A percentile compares a stretch with the other conserved stretches of the same genome.
Evolutionary conservation across 1,140 invertebrate species (phyloP).

Genomic region (Sipha flava): DNA sequence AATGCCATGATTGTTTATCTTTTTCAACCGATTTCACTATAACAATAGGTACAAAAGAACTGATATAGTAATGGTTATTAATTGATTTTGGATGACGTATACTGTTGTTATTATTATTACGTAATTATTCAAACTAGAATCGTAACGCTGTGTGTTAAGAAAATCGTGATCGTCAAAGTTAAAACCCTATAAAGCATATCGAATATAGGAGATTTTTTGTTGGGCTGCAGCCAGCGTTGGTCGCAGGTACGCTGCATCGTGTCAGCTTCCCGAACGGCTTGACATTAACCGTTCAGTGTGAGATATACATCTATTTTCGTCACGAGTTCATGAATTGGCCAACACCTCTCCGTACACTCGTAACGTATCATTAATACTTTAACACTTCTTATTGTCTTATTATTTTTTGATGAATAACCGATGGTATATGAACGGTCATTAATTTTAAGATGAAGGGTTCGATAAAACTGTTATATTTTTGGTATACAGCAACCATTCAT

Average conservation of each 20-base stretch:
- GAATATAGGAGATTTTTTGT: not conserved
- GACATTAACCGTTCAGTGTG: constrained; percentile 12
- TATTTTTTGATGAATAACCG: not conserved
- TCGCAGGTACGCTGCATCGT: not conserved
- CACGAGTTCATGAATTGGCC: constrained; percentile 1
- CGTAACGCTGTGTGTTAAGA: no score
- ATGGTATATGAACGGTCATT: not conserved
- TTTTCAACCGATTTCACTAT: no score
- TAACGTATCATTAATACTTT: not conserved
- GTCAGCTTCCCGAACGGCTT: not conserved
- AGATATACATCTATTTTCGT: constrained; percentile 14
- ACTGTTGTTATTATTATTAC: no score
- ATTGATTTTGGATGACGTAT: no score
- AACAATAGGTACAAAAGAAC: no score
- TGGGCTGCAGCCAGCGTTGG: not conserved
- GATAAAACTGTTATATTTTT: not conserved
- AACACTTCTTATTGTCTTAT: not conserved
- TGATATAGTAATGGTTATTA: no score
- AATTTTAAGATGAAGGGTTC: not conserved
- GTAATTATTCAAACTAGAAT: no score
- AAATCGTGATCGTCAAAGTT: no score
- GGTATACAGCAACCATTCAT: not conserved
- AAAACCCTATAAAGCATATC: not conserved
- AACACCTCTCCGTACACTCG: not conserved
- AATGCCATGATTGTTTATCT: no score